Evolutionary conservation across 2,797 vertebrate genomes (phyloP).

Genomic region (Salarias fasciatus): DNA sequence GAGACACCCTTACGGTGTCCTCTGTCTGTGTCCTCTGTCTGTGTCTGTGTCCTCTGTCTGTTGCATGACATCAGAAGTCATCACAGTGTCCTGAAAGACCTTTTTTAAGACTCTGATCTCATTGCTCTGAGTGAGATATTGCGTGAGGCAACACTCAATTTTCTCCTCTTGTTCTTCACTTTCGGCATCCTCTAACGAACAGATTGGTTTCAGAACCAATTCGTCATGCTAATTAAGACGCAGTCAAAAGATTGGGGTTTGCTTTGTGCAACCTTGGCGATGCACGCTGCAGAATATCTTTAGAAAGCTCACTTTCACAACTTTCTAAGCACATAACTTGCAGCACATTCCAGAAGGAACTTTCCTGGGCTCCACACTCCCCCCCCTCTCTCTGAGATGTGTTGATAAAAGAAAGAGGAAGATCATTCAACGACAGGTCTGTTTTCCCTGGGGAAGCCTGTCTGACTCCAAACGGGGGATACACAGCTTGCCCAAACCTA

Average conservation of each 20-base stretch:
- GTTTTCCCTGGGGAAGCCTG: constrained; percentile 44
- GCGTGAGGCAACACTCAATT: constrained; percentile 9
- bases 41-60: constrained; percentile 17
- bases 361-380: constrained; percentile 18
- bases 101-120: constrained; percentile 2
- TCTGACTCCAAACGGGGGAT: constrained; percentile 57
- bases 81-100: constrained; percentile 15
- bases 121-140: constrained; percentile 13
- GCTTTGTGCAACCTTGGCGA: constrained; percentile 23
- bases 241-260: constrained; percentile 28
- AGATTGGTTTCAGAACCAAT: constrained; percentile 43
- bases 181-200: constrained; percentile 21
- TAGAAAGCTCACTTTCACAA: constrained; percentile 15
- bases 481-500: constrained; percentile 45
- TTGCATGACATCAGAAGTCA: constrained; percentile 13
- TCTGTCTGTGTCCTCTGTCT: no score
- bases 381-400: constrained; percentile 47
- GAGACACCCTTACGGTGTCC: constrained; percentile 39
- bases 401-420: constrained; percentile 58
- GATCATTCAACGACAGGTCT: constrained; percentile 59
- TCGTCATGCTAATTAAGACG: constrained; percentile 45
- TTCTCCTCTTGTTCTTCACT: constrained; percentile 10
- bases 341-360: constrained; percentile 24
- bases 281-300: constrained; percentile 3
- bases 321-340: constrained; percentile 24